Evolutionary conservation across 2,888 invertebrate species (phyloP).

Genomic region (Amblyjoppa fuscipennis): DNA sequence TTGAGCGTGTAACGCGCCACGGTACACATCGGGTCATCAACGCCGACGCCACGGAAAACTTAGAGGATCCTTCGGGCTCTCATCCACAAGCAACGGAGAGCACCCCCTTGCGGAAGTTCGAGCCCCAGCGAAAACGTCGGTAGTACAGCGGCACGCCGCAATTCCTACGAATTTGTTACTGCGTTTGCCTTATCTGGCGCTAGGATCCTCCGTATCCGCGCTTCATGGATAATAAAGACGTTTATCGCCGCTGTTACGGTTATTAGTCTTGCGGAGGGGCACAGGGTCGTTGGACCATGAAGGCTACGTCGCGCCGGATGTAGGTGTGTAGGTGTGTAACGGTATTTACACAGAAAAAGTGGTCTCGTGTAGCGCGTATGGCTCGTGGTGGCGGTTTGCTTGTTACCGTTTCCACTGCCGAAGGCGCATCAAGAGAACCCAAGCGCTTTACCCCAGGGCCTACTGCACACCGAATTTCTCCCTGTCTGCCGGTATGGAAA

Average conservation of each 20-base stretch:
- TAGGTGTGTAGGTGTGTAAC: not conserved
- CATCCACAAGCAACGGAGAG: slow-evolving; percentile 29
- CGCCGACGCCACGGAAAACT: slow-evolving; percentile 32
- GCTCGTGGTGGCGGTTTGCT: slow-evolving; percentile 9
- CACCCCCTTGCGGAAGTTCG: slow-evolving; percentile 1
- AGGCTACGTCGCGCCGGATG: slow-evolving; percentile 15
- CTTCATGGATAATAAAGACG: slow-evolving; percentile 70
- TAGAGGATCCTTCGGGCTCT: slow-evolving; percentile 26
- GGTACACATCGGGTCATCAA: slow-evolving; percentile 2
- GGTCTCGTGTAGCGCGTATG: not conserved
- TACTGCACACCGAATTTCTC: not conserved
- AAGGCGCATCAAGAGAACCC: slow-evolving; percentile 35
- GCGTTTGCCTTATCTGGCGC: slow-evolving; percentile 63
- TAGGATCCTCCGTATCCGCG: slow-evolving; percentile 51
- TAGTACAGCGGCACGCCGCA: slow-evolving; percentile 54
- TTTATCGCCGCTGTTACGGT: slow-evolving; percentile 70
- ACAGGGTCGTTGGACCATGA: slow-evolving; percentile 25
- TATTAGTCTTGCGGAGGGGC: slow-evolving; percentile 64
- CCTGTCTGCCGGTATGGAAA: slow-evolving; percentile 38
- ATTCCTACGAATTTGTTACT: slow-evolving; percentile 64
- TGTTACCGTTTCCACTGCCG: slow-evolving; percentile 8
- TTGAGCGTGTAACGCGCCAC: not conserved
- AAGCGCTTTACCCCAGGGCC: slow-evolving; percentile 46
- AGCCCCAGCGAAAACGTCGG: slow-evolving; percentile 18
- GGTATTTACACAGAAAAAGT: not conserved